Percentiles rank a stretch among this genome's conserved stretches.
phyloP scores from a whole-genome alignment of 2,113 vertebrate genomes.

The Plectropomus leopardus region DNA sequence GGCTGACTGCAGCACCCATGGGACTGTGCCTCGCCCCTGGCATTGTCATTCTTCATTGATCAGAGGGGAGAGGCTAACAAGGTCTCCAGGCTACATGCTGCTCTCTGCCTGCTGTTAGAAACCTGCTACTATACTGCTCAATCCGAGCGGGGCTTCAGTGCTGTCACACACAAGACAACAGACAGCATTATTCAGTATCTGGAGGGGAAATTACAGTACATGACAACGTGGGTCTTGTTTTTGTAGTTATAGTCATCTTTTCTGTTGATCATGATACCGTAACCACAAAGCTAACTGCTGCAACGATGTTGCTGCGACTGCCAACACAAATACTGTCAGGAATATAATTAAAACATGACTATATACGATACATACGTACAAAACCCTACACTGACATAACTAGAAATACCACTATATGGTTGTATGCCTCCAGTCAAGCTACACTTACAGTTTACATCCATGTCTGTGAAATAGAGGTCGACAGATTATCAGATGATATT shows the following conservation, averaged over 20 bases:
- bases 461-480: too few relatives aligned
- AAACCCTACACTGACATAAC: neutral
- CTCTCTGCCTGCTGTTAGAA: conserved; percentile 61
- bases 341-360: neutral
- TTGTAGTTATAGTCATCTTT: neutral
- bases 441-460: too few relatives aligned
- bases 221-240: neutral
- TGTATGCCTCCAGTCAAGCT: too few relatives aligned
- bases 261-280: neutral
- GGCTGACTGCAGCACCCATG: conserved; percentile 59
- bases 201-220: conserved; percentile 10
- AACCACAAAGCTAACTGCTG: neutral
- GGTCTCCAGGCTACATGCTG: conserved; percentile 74
- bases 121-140: conserved; percentile 58
- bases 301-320: neutral
- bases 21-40: conserved; percentile 67
- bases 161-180: conserved; percentile 3
- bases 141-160: conserved; percentile 35
- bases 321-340: neutral
- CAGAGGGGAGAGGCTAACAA: conserved; percentile 80
- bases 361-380: neutral
- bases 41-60: conserved; percentile 81
- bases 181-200: neutral
- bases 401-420: too few relatives aligned
- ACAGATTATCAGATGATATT: too few relatives aligned